Base-by-base conservation (phyloP, 2,797 vertebrate species). In the Acrossocheilus wenchowensis region DNA sequence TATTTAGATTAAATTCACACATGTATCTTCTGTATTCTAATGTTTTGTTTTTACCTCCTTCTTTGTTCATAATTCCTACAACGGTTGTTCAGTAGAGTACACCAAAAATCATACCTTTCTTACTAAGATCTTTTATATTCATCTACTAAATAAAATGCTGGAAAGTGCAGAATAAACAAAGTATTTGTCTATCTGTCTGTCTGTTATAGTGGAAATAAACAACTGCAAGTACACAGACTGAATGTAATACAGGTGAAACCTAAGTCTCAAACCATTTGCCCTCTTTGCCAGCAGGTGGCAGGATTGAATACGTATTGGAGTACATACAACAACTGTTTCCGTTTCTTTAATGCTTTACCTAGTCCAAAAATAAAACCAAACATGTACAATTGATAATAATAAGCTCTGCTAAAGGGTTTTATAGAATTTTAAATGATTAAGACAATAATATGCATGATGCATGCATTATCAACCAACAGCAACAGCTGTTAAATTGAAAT, bases 251-350 rank as follows among this genome's bases (percentile, higher is more conserved):
- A 66, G 62, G 26, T 17, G 14, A 36, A 36, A 68, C 30, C 30
- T 68, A 36, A 36, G 19, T 77, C 15, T 77, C 43, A 10, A 71
- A 82, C 23, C 60, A 8, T 66, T 39, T 77, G 34, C 21, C 6
- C 1, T 4, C 45, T 19, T 0, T 77, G 60, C 73, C 82, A 68
- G 60, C 57, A 78, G 82, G 41, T 75, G 82, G 54, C 81, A 60
- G 39, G 15, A 50, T 36, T 64, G 41, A 23, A 80, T 6, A 64
- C 26, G 0, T 5, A 64, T 36, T 8, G 0, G 36, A 45, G 23
- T 5, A 81, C 60, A 68, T 5, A 81, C 60, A 68, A 68, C 19
- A 36, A 21, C 2, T 5, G 10, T 23, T 80, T 23, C 10, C 5
- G n/a, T 36, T 81, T 19, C 12, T 83, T 75, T 62, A 34, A 68